Evolutionary conservation across 37 sponge, comb jelly and placozoan genomes (phyloP).

Genomic region (Oscarella lobularis): DNA sequence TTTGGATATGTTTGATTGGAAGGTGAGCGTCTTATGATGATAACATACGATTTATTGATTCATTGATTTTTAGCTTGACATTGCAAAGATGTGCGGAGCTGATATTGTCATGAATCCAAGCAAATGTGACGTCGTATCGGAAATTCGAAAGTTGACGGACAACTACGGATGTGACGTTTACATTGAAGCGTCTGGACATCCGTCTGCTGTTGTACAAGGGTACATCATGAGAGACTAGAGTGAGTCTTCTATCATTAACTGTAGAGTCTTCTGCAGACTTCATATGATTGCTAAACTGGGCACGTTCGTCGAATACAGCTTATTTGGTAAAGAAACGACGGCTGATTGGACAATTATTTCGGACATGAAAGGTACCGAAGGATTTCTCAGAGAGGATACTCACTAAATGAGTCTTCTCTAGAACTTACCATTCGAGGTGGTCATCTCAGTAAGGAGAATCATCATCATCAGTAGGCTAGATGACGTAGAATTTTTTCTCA

Average conservation of each 20-base stretch:
- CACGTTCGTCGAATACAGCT: conserved; percentile 50
- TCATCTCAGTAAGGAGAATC: conserved; percentile 11
- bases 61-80: conserved; percentile 23
- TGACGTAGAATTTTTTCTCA: too few relatives aligned
- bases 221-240: conserved; percentile 1
- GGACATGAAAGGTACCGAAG: conserved; percentile 34
- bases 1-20: conserved; percentile 59
- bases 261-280: conserved; percentile 9
- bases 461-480: too few relatives aligned
- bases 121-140: conserved; percentile 37
- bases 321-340: conserved; percentile 46
- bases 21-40: conserved; percentile 16
- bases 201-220: conserved; percentile 50
- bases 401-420: conserved; percentile 9
- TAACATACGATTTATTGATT: not conserved
- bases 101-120: conserved; percentile 39
- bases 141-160: conserved; percentile 32
- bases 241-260: not conserved
- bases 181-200: conserved; percentile 57
- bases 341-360: conserved; percentile 64
- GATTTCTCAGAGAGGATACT: not conserved
- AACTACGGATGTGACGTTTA: conserved; percentile 64
- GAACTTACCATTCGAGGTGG: conserved; percentile 52
- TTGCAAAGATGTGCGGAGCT: conserved; percentile 58
- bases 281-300: conserved; percentile 38